phyloP scores from a whole-genome alignment of 2,113 vertebrate genomes.

The Microtus oregoni region DNA sequence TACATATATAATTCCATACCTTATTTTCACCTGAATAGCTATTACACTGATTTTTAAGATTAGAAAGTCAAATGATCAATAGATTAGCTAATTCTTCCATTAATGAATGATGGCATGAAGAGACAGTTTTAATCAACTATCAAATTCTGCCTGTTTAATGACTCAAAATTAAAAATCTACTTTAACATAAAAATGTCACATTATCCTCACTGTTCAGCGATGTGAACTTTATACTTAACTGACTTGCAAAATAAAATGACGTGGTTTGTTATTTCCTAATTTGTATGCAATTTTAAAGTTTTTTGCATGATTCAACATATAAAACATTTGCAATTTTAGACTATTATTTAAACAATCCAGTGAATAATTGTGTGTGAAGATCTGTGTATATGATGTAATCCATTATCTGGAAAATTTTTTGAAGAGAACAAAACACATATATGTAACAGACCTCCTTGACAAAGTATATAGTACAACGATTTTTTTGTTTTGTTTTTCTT shows the following conservation, averaged over 20 bases:
- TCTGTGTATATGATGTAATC: not conserved
- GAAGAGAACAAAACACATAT: not conserved
- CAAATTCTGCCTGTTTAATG: not conserved
- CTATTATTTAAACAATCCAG: not conserved
- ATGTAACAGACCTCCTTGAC: not conserved
- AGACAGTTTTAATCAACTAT: not conserved
- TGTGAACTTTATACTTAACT: not conserved
- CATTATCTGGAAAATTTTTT: not conserved
- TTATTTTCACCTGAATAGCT: not conserved
- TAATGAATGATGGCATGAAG: not conserved
- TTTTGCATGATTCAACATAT: not conserved
- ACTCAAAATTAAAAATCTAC: not conserved
- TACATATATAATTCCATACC: not conserved
- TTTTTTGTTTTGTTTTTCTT: not conserved
- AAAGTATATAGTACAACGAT: not conserved
- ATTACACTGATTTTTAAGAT: not conserved
- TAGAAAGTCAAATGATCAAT: not conserved
- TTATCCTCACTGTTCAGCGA: not conserved
- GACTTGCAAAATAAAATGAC: not conserved
- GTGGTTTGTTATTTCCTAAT: not conserved
- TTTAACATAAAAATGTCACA: not conserved
- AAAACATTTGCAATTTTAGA: not conserved
- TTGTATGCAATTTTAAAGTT: not conserved
- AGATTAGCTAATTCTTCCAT: not conserved
- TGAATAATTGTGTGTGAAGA: not conserved